These are phyloP conservation scores for Acanthurus lineatus DNA, from an alignment of 2,797 vertebrate species.

Conservation along the genomic window DNA sequence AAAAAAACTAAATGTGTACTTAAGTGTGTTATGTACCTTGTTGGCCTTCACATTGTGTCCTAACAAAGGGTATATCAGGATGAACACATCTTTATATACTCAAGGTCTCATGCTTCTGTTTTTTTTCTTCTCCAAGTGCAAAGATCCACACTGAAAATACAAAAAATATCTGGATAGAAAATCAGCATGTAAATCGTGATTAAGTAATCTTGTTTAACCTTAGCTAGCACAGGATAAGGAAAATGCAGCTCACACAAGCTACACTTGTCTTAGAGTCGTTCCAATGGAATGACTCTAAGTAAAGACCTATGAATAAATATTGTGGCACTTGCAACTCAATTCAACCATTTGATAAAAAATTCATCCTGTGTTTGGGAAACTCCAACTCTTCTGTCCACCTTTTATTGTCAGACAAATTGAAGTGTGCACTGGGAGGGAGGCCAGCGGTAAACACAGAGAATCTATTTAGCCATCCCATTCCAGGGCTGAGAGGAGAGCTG, in stretches of 20 bases:
- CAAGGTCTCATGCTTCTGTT: too few species aligned
- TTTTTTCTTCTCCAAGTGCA: too few species aligned
- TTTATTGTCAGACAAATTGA: constrained; percentile 99
- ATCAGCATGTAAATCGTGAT: constrained; percentile 10
- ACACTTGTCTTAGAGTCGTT: constrained; percentile 80
- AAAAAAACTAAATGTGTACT: too few species aligned
- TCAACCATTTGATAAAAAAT: constrained; percentile 97
- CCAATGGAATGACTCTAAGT: constrained; percentile 79
- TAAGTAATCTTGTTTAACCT: constrained; percentile 18
- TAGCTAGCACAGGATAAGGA: background rate
- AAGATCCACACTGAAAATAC: background rate
- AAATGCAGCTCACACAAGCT: constrained; percentile 16
- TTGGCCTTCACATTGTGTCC: background rate
- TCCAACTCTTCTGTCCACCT: constrained; percentile 89
- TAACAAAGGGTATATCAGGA: constrained; percentile 8
- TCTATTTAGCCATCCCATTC: constrained; percentile 96
- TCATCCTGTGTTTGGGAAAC: constrained; percentile 92
- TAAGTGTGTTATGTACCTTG: background rate
- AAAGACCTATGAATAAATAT: constrained; percentile 88
- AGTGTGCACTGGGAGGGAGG: constrained; percentile 90
- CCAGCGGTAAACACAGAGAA: constrained; percentile 91
- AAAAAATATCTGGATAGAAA: background rate
- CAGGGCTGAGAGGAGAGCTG: constrained; percentile 90
- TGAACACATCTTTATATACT: constrained; percentile 6
- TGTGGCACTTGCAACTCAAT: constrained; percentile 89